These are phyloP conservation scores for Dryoscopus gambensis DNA, from an alignment of 2,113 vertebrate genomes.

Conservation along the genomic window DNA sequence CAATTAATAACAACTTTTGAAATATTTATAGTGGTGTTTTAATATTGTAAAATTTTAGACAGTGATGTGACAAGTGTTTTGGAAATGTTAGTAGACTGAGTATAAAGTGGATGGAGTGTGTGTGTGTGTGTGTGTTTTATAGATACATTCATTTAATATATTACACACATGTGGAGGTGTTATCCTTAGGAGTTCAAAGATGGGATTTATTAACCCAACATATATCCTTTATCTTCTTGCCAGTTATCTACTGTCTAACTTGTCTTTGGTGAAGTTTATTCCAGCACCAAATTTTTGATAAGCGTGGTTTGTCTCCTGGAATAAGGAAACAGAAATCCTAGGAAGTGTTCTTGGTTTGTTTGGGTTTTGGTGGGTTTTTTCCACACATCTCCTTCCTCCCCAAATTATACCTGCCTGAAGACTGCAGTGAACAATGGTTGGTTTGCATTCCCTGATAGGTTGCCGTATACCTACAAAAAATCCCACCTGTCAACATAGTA, in stretches of 20 bases:
- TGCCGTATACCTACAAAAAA: background rate
- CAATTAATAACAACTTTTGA: background rate
- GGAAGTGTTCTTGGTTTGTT: background rate
- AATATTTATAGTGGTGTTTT: background rate
- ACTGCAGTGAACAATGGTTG: background rate
- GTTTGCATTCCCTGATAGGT: background rate
- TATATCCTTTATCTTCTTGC: background rate
- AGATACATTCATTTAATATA: background rate
- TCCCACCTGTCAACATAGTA: accelerated
- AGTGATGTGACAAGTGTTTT: background rate
- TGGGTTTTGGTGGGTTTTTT: background rate
- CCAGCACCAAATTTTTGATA: background rate
- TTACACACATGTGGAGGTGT: background rate
- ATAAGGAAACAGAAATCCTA: background rate
- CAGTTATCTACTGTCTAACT: background rate
- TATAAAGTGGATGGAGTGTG: background rate
- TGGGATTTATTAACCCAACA: background rate
- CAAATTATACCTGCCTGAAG: background rate
- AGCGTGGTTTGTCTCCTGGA: background rate
- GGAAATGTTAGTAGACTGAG: background rate
- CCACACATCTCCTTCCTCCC: accelerated
- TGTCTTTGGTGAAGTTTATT: background rate
- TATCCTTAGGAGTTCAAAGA: background rate
- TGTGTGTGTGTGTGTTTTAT: background rate
- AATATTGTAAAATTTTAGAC: background rate